Base-by-base conservation (phyloP, 2,888 invertebrate genomes). In the Norana najaformis region DNA sequence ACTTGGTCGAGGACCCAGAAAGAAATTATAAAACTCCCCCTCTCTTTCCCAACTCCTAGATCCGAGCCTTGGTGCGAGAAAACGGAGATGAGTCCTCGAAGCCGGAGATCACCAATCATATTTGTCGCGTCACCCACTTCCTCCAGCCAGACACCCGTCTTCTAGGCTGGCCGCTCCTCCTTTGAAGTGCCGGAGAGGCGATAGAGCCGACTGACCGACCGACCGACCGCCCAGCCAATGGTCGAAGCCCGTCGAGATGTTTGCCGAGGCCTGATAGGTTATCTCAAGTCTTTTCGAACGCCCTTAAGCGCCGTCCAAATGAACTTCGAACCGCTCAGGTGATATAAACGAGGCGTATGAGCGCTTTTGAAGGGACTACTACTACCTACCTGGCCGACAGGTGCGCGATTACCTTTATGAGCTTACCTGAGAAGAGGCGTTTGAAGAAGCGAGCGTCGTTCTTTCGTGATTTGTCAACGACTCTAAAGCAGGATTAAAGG, bases 191-290 rank as follows among this genome's bases (percentile, higher is more conserved):
- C 30, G 30, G 30, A 69, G 69, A 69, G 69, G n/a, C 69, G 69
- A n/a, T n/a, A 30, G 30, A 3, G 69, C 47, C 47, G 47, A 47
- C 47, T 30, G 53, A 53, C n/a, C 69, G 69, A n/a, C 69, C 69
- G 69, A n/a, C 69, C 69, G 69, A 0, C 69, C n/a, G 69, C 69
- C 69, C n/a, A n/a, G 69, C 69, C 69, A 69, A n/a, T 69, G 69
- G 69, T 69, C 69, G 69, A 8, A n/a, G 69, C 37, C 36, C 85
- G 36, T 36, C 85, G 85, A 85, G 85, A 85, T 85, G 85, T 85
- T 85, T 85, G 85, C 37, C 85, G 34, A 85, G 85, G 36, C 36
- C 85, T n/a, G 85, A 85, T 85, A 85, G 85, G 85, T 37, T 35
- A 85, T 85, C 85, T 35, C 36, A 36, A 37, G 85, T 35, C 85